Conservation (phyloP, 2,113 vertebrate genomes). For the Uria lomvia region DNA sequence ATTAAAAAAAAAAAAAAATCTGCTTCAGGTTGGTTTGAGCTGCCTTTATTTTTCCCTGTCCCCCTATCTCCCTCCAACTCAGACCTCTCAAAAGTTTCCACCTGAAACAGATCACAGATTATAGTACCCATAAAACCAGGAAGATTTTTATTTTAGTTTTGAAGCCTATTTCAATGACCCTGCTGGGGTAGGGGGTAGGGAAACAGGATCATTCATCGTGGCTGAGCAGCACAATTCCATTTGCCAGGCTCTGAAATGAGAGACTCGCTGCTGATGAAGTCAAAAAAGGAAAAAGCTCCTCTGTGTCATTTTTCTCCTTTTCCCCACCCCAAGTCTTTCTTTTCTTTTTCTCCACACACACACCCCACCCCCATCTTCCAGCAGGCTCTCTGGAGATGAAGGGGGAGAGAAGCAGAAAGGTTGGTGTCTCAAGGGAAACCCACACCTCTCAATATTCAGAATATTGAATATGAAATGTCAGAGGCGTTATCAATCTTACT, state of each 20-base stretch:
- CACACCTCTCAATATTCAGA: constrained; percentile 84
- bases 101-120: constrained; percentile 77
- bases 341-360: background rate
- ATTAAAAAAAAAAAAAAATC: constrained; percentile 46
- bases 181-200: background rate
- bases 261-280: constrained; percentile 83
- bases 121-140: constrained; percentile 71
- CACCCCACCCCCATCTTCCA: background rate
- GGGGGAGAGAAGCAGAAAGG: constrained; percentile 51
- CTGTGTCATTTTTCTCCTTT: constrained; percentile 63
- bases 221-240: constrained; percentile 77
- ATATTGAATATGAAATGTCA: constrained; percentile 82
- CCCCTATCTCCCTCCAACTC: background rate
- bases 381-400: constrained; percentile 64
- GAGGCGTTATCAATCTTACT: constrained; percentile 90
- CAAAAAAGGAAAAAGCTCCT: constrained; percentile 67
- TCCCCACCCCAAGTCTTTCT: background rate
- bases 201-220: constrained; percentile 72
- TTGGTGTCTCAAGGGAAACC: constrained; percentile 70
- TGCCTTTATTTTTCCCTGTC: background rate
- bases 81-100: constrained; percentile 38
- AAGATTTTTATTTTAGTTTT: constrained; percentile 83
- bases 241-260: constrained; percentile 81
- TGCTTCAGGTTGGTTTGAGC: background rate
- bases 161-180: constrained; percentile 75